Evolutionary conservation across 2,888 invertebrate species (phyloP).

Genomic region (Tuta absoluta): DNA sequence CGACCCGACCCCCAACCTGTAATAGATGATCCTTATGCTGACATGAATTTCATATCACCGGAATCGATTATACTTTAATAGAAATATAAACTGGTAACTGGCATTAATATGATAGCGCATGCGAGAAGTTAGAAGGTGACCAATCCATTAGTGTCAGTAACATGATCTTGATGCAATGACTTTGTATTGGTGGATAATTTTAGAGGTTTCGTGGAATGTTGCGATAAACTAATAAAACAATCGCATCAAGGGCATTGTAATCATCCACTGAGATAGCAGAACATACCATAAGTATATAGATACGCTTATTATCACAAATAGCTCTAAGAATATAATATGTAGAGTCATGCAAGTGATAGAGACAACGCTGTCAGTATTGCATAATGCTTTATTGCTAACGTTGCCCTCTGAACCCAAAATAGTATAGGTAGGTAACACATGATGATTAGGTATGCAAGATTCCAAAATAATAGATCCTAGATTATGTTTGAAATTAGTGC

Average conservation of each 20-base stretch:
- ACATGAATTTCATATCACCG: conserved; percentile 54
- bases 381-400: conserved; percentile 18
- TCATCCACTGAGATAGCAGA: conserved; percentile 5
- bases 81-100: neutral
- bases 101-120: neutral
- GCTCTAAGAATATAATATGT: conserved; percentile 7
- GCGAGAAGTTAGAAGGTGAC: neutral
- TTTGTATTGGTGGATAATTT: conserved; percentile 1
- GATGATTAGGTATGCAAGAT: no score
- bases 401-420: no score
- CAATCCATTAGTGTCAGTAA: conserved; percentile 1
- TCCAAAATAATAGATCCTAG: no score
- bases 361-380: neutral
- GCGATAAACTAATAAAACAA: conserved; percentile 6
- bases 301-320: neutral
- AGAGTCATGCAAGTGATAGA: conserved; percentile 10
- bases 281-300: neutral
- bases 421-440: no score
- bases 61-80: conserved; percentile 22
- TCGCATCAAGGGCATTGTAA: neutral
- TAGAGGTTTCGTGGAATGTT: neutral
- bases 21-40: conserved; percentile 59
- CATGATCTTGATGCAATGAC: neutral
- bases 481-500: no score
- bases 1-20: conserved; percentile 74